Evolutionary conservation across 1,140 invertebrate genomes (phyloP).

Genomic region (Drosophila suzukii): DNA sequence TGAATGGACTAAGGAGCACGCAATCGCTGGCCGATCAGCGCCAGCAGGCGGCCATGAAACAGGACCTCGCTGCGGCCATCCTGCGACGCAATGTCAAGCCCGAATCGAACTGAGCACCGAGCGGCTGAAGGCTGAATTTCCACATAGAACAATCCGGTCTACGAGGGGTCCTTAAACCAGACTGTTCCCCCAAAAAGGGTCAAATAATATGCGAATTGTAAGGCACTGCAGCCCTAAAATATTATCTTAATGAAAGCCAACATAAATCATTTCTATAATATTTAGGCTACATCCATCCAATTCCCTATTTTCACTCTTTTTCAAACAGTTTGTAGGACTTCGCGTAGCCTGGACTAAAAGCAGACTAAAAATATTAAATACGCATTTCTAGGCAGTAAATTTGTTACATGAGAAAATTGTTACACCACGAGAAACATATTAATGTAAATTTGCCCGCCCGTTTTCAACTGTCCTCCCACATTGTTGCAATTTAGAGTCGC

Average conservation of each 20-base stretch:
- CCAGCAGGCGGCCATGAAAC: slow-evolving; percentile 92
- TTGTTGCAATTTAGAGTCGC: slow-evolving; percentile 61
- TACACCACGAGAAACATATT: slow-evolving; percentile 58
- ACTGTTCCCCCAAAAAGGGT: neutral
- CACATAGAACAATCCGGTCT: slow-evolving; percentile 33
- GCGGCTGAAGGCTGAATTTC: slow-evolving; percentile 53
- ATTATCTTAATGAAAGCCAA: neutral
- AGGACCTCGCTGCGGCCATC: slow-evolving; percentile 93
- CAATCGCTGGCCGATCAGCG: slow-evolving; percentile 93
- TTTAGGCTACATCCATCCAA: neutral
- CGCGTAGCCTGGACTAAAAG: slow-evolving; percentile 2
- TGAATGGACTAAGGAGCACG: slow-evolving; percentile 97
- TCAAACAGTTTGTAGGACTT: neutral
- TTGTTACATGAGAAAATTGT: slow-evolving; percentile 73
- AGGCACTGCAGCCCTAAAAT: neutral
- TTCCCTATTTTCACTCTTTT: slow-evolving; percentile 16
- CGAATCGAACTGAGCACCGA: slow-evolving; percentile 71
- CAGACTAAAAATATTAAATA: slow-evolving; percentile 51
- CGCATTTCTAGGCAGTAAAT: slow-evolving; percentile 80
- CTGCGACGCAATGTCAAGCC: slow-evolving; percentile 87
- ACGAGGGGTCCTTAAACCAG: neutral
- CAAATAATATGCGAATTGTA: slow-evolving; percentile 24
- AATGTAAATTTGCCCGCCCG: slow-evolving; percentile 61
- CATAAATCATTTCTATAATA: slow-evolving; percentile 3
- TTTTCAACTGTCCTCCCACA: slow-evolving; percentile 27